phyloP scores from a whole-genome alignment of 2,888 invertebrate genomes.

The Parnassius mnemosyne region DNA sequence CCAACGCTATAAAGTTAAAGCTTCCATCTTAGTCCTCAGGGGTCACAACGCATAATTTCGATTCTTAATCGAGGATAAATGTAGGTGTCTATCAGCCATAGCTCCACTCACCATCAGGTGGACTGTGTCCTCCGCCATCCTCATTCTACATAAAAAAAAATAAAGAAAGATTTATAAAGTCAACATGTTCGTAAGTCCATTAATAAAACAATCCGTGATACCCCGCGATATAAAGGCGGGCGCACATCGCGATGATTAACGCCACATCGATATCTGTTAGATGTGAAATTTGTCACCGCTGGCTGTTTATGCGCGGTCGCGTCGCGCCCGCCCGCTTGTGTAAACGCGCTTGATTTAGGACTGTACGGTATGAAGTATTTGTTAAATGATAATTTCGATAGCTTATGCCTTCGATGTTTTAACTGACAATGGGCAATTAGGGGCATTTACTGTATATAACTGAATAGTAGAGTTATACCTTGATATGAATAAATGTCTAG shows the following conservation, averaged over 20 bases:
- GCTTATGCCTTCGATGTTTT: constrained; percentile 11
- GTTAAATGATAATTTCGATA: constrained; percentile 16
- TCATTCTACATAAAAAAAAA: not conserved
- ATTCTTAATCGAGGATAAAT: not conserved
- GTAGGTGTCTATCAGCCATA: not conserved
- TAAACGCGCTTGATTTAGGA: constrained; percentile 16
- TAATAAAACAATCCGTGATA: constrained; percentile 19
- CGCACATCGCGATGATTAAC: constrained; percentile 60
- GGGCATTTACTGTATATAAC: no score
- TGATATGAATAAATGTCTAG: no score
- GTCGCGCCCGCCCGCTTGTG: constrained; percentile 12
- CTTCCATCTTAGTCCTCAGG: no score
- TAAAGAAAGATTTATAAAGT: constrained; percentile 28
- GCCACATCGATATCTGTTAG: constrained; percentile 70
- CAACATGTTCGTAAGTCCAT: constrained; percentile 7
- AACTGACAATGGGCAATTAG: not conserved
- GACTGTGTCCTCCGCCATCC: no score
- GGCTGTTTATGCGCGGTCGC: constrained; percentile 62
- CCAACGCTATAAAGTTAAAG: no score
- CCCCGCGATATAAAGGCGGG: constrained; percentile 47
- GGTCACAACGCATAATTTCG: not conserved
- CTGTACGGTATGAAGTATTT: constrained; percentile 17
- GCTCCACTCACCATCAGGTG: not conserved
- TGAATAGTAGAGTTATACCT: no score
- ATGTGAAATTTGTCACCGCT: constrained; percentile 73